Evolutionary conservation across 1,140 invertebrate species (phyloP), one percentile per base, ranked within the genome.

Genomic region (Heliconius hermathena): DNA sequence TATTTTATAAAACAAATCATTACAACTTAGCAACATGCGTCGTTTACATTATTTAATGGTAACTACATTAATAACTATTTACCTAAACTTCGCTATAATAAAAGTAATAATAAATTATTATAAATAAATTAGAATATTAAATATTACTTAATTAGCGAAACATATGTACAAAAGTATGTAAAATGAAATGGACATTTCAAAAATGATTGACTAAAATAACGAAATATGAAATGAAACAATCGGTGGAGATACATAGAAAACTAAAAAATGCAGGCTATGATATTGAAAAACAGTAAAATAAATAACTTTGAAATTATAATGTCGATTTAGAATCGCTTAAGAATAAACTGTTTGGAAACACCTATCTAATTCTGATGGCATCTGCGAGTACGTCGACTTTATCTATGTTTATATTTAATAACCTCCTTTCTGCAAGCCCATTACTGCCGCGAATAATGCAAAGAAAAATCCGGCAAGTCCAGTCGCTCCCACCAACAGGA

Each of bases 401-500:
- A 81, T 85, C 84, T 92, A 82, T 90, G 90, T 85, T 85, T 92
- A 81, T 90, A 90, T 76, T 75, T 85, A 93, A 83, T 92, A 93
- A 36, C 89, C 89, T 52, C 88, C 89, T 78, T 89, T 93, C 83
- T 96, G 95, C 70, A 96, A 84, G 80, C 95, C 95, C 95, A 96
- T 96, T 26, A 95, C 95, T 13, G 95, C 95, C 79, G 95, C 97
- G 85, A 98, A 98, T 2, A 98, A 91, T 2, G 97, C 97, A 89
- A 98, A 98, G 95, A 98, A 98, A 93, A 98, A 98, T 80, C 97
- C 97, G 20, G 97, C 97, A 52, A 98, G 91, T 9, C 97, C 96
- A 8, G 97, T 97, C 2, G 97, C 96, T 72, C 97, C 97, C 1
- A 97, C 96, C 29, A 98, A 90, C 11, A 98, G 93, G 1, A 97